A percentile compares a stretch with the other conserved stretches of the same genome.
Evolutionary conservation across 1,140 invertebrate genomes (phyloP).

Genomic region (Sinonovacula constricta): DNA sequence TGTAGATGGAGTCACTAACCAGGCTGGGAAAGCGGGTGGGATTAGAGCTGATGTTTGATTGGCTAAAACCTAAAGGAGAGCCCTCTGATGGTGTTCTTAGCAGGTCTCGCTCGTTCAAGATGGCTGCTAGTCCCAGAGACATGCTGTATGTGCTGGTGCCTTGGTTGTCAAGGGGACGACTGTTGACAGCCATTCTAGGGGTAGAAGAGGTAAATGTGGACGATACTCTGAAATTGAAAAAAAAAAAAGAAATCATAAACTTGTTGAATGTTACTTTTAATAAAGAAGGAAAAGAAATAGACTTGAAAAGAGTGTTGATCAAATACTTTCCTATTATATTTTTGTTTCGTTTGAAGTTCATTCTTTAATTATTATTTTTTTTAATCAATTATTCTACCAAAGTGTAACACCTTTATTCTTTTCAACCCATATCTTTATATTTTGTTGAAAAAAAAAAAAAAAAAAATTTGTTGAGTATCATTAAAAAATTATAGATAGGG

Average conservation of each 20-base stretch:
- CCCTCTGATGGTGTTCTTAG: conserved; percentile 58
- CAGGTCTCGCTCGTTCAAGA: conserved; percentile 86
- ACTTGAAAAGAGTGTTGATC: too few relatives aligned
- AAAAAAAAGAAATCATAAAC: conserved; percentile 16
- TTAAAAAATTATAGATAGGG: too few relatives aligned
- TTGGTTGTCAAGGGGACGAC: conserved; percentile 63
- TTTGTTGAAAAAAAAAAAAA: too few relatives aligned
- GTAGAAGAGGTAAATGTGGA: conserved; percentile 78
- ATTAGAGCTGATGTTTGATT: conserved; percentile 23
- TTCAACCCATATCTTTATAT: too few relatives aligned
- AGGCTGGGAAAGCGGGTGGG: conserved; percentile 46
- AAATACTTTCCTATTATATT: too few relatives aligned
- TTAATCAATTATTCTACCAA: too few relatives aligned
- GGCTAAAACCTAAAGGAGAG: conserved; percentile 7
- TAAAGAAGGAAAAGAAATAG: too few relatives aligned
- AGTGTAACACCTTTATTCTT: too few relatives aligned
- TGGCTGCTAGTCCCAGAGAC: conserved; percentile 87
- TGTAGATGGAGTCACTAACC: conserved; percentile 51
- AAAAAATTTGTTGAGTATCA: too few relatives aligned
- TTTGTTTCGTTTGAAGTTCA: too few relatives aligned
- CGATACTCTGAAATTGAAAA: conserved; percentile 45
- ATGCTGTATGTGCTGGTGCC: conserved; percentile 88
- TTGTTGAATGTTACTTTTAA: too few relatives aligned
- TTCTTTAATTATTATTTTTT: too few relatives aligned
- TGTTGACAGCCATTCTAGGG: conserved; percentile 55